These are phyloP conservation scores for Athrips mouffetella DNA, from an alignment of 2,888 invertebrate genomes.

Conservation along the genomic window DNA sequence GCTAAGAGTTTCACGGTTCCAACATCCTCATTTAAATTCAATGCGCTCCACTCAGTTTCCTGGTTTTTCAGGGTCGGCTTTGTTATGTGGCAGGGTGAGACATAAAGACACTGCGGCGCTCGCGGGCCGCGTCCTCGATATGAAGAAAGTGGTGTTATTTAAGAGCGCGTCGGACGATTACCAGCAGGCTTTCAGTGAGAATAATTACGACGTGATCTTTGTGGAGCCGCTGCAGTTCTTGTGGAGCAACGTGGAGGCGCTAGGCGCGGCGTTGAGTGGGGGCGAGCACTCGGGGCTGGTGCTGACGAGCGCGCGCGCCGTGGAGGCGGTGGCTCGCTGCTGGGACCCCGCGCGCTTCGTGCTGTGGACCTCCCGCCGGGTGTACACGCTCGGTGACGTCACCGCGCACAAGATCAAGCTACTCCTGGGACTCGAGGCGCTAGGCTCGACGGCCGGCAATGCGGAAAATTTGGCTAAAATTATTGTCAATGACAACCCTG, in stretches of 20 bases:
- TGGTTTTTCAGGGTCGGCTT: conserved; percentile 46
- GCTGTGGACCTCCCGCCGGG: conserved; percentile 49
- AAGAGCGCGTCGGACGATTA: conserved; percentile 66
- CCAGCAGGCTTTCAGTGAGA: conserved; percentile 46
- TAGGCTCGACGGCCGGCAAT: conserved; percentile 52
- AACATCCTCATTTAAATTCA: conserved; percentile 13
- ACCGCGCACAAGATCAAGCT: conserved; percentile 48
- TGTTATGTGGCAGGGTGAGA: conserved; percentile 29
- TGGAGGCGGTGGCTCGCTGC: conserved; percentile 56
- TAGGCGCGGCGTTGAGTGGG: conserved; percentile 41
- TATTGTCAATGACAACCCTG: conserved; percentile 46
- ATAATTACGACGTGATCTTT: conserved; percentile 51
- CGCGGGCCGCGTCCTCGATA: conserved; percentile 25
- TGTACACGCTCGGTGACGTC: conserved; percentile 60
- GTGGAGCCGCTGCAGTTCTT: conserved; percentile 64
- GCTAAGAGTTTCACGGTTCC: background rate
- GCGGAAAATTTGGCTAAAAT: conserved; percentile 55
- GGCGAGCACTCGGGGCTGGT: conserved; percentile 50
- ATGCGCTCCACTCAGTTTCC: conserved; percentile 31
- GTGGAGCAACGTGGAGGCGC: conserved; percentile 36
- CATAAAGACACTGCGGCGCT: background rate
- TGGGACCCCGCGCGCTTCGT: conserved; percentile 61
- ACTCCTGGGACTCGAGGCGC: conserved; percentile 53
- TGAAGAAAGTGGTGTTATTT: conserved; percentile 66
- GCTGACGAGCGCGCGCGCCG: conserved; percentile 60